Evolutionary conservation across 1,140 invertebrate genomes (phyloP).

Genomic region (Drosophila subobscura): DNA sequence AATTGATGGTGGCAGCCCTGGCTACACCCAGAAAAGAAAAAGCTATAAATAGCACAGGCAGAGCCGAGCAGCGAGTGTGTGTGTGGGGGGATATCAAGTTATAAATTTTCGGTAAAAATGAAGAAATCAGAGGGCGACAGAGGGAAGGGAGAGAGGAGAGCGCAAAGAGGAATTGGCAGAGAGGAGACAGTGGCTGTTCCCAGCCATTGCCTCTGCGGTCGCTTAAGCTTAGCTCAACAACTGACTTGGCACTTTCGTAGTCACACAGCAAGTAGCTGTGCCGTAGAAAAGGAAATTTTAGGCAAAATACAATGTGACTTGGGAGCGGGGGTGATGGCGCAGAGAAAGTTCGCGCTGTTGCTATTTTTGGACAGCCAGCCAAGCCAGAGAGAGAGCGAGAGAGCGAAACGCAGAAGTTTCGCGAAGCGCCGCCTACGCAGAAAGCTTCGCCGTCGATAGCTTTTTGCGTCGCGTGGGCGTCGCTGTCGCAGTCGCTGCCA

Average conservation of each 20-base stretch:
- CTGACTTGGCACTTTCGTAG: constrained; percentile 49
- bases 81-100: constrained; percentile 28
- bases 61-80: not conserved
- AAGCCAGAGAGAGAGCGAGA: not conserved
- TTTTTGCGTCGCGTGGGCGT: constrained; percentile 52
- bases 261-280: constrained; percentile 25
- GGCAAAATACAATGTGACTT: constrained; percentile 10
- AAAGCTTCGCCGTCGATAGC: constrained; percentile 29
- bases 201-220: not conserved
- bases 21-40: constrained; percentile 9
- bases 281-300: constrained; percentile 43
- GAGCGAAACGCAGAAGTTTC: constrained; percentile 1
- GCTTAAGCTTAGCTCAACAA: constrained; percentile 40
- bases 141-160: too few relatives aligned
- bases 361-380: constrained; percentile 68
- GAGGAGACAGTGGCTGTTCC: not conserved
- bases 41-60: constrained; percentile 35
- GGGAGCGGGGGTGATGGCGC: not conserved
- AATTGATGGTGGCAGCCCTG: constrained; percentile 34
- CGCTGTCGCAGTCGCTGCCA: constrained; percentile 26
- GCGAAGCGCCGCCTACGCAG: constrained; percentile 34
- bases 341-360: constrained; percentile 49
- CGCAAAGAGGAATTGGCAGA: too few relatives aligned
- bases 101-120: constrained; percentile 40
- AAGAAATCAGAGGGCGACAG: too few relatives aligned